Conservation (phyloP, 1,140 invertebrate genomes). For the Drosophila erecta region DNA sequence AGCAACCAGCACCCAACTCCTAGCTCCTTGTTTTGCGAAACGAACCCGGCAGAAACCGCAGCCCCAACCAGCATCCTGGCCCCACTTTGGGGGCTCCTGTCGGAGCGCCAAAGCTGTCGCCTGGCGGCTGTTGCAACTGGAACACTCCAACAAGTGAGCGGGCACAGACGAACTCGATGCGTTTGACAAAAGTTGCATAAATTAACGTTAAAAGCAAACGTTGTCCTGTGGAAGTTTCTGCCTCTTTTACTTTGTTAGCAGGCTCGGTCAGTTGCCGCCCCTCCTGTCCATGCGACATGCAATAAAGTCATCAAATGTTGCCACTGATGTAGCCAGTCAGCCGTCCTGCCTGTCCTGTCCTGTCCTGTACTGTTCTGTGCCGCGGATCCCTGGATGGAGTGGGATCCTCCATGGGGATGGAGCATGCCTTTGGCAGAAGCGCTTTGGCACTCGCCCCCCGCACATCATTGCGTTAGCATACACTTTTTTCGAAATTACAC, state of each 20-base stretch:
- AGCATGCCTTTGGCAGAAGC: conserved; percentile 6
- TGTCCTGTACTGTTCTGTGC: no score
- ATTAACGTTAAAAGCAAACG: conserved; percentile 80
- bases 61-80: neutral
- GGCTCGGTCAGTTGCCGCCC: conserved; percentile 17
- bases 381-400: neutral
- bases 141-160: conserved; percentile 46
- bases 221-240: conserved; percentile 41
- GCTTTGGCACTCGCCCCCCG: conserved; percentile 2
- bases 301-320: conserved; percentile 78
- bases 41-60: neutral
- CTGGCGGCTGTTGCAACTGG: conserved; percentile 29
- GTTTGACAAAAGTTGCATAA: conserved; percentile 81
- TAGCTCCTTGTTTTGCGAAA: neutral
- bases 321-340: conserved; percentile 39
- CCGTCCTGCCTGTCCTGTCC: neutral
- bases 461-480: conserved; percentile 44
- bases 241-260: conserved; percentile 71
- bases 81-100: neutral
- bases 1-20: neutral
- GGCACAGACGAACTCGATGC: conserved; percentile 38
- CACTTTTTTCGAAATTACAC: conserved; percentile 10
- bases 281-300: conserved; percentile 53
- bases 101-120: conserved; percentile 1
- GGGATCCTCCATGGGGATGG: no score